Evolutionary conservation across 2,113 vertebrate genomes (phyloP), one percentile per base, ranked within the genome.

Genomic region (Macroglossus sobrinus): DNA sequence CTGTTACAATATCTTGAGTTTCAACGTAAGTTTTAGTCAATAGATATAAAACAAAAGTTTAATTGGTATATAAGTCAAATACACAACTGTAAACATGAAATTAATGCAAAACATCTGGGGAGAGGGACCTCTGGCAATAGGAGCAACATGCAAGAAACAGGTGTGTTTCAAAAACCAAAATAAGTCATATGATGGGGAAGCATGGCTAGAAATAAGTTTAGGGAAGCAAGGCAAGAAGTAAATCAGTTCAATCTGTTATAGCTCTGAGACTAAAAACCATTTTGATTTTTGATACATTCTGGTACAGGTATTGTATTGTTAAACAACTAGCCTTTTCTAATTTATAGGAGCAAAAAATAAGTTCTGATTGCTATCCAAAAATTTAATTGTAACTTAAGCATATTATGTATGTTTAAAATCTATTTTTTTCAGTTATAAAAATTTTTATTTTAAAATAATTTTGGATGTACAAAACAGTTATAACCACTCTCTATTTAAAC

Each of bases 121-220:
- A 74, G 14, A 86, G 24, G 63, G 30, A 85, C 64, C 10, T 50
- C 68, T 8, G 13, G 78, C 3, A 92, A 94, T 3, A 57, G 13
- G 68, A 76, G 55, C 61, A 76, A 71, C 16, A 84, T 92, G 24
- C 19, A 89, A 88, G 63, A 55, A 97, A 75, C 28, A 59, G 16
- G 33, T 78, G n/a, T 95, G 59, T 84, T 89, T 80, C 55, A 89
- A 57, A 97, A 95, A 84, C 21, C 47, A 79, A 88, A 89, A 18
- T 61, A n/a, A 66, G 47, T 92, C 47, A 75, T 6, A 47, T 22
- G 13, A 68, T 10, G 35, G 28, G 2, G 14, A 59, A 59, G 33
- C 35, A 30, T 15, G 30, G 50, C 11, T 68, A 26, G 33, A 69
- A 45, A 72, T 30, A n/a, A 61, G 50, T 24, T 75, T 10, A 35